Conservation (phyloP, 2,797 vertebrate genomes). For the Melanotaenia trifasciata region DNA sequence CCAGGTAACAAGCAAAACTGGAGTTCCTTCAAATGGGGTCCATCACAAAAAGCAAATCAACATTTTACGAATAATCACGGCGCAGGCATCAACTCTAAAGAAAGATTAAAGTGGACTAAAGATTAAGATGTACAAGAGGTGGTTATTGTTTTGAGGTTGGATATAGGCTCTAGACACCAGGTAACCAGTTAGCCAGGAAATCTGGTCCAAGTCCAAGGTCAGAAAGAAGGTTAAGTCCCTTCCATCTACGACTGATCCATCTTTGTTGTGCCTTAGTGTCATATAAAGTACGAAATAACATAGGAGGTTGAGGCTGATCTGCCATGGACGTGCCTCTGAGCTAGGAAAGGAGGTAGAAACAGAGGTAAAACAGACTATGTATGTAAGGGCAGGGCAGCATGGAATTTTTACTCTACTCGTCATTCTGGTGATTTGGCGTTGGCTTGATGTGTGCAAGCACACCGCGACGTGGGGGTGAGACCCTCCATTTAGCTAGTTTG, state of each 20-base stretch:
- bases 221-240: neutral
- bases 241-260: neutral
- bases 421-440: neutral
- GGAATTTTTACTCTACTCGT: neutral
- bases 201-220: conserved; percentile 32
- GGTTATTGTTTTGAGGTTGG: conserved; percentile 26
- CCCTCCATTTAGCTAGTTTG: neutral
- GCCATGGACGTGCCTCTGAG: neutral
- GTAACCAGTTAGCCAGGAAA: conserved; percentile 19
- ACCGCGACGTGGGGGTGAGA: neutral
- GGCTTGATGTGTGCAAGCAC: too few species aligned
- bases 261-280: neutral
- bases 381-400: neutral
- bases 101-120: conserved; percentile 19
- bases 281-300: neutral
- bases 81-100: neutral
- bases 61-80: neutral
- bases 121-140: conserved; percentile 39
- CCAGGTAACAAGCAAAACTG: neutral
- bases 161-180: conserved; percentile 21
- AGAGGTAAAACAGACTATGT: neutral
- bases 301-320: neutral
- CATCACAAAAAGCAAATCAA: neutral
- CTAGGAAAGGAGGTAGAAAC: neutral
- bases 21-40: neutral